Percentiles rank a stretch among this genome's conserved stretches.
Evolutionary conservation across 2,888 invertebrate genomes (phyloP).

Genomic region (Uloborus plumipes): DNA sequence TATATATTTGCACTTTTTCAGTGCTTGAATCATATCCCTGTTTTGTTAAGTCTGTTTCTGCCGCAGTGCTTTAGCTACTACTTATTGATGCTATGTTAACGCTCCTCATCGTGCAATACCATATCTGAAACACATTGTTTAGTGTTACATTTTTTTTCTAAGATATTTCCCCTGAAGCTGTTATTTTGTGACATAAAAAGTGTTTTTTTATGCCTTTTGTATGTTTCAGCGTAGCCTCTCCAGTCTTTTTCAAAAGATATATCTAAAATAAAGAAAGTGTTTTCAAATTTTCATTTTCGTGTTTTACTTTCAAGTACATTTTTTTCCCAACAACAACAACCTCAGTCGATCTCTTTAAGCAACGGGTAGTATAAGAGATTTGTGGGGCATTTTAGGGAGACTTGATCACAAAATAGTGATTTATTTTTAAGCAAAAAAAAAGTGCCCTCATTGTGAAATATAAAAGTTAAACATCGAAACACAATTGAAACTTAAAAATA

Average conservation of each 20-base stretch:
- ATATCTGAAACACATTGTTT: slow-evolving; percentile 57
- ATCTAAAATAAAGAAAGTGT: slow-evolving; percentile 60
- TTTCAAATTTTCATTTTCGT: slow-evolving; percentile 43
- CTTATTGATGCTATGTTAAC: slow-evolving; percentile 40
- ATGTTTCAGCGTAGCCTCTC: slow-evolving; percentile 61
- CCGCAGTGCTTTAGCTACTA: slow-evolving; percentile 53
- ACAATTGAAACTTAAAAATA: no score
- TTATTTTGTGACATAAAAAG: slow-evolving; percentile 61
- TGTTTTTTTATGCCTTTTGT: slow-evolving; percentile 60
- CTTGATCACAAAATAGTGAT: no score
- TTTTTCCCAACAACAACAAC: no score
- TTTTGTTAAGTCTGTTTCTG: slow-evolving; percentile 24
- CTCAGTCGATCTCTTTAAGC: no score
- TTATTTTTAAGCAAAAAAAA: no score
- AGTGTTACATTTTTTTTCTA: slow-evolving; percentile 54
- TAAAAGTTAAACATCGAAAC: no score
- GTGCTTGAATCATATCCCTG: slow-evolving; percentile 57
- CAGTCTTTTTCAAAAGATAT: slow-evolving; percentile 62
- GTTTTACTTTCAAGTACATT: background rate
- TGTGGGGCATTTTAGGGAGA: no score
- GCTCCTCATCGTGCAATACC: slow-evolving; percentile 55
- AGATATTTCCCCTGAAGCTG: slow-evolving; percentile 55
- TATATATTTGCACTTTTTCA: slow-evolving; percentile 36
- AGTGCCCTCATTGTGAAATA: no score
- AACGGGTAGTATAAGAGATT: no score